Evolutionary conservation across 2,888 invertebrate genomes (phyloP).

Genomic region (Malthinus flaveolus): DNA sequence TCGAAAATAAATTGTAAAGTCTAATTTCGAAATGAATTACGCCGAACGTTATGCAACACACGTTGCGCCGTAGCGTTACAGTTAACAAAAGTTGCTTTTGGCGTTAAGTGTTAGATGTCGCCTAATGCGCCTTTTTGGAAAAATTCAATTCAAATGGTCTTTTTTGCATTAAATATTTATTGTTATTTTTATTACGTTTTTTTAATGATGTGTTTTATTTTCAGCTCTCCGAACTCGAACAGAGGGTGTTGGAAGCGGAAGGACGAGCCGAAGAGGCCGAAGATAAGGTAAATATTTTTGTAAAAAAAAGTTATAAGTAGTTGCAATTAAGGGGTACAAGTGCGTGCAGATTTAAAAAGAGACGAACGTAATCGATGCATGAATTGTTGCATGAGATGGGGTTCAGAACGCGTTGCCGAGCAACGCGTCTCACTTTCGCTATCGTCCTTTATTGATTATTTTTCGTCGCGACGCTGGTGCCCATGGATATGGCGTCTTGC

Average conservation of each 20-base stretch:
- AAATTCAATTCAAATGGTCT: slow-evolving; percentile 7
- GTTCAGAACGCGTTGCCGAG: slow-evolving; percentile 45
- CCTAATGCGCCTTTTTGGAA: not conserved
- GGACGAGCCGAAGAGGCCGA: slow-evolving; percentile 91
- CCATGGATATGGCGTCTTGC: slow-evolving; percentile 52
- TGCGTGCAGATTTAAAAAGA: slow-evolving; percentile 7
- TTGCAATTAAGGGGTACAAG: not conserved
- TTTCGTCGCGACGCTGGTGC: slow-evolving; percentile 54
- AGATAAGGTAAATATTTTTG: slow-evolving; percentile 77
- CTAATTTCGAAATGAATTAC: not conserved
- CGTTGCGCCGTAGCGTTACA: not conserved
- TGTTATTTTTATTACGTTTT: slow-evolving; percentile 1
- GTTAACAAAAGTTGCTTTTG: slow-evolving; percentile 3
- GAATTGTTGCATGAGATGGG: slow-evolving; percentile 32
- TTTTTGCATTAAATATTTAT: slow-evolving; percentile 4
- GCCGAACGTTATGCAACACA: slow-evolving; percentile 17
- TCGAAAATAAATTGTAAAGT: no score
- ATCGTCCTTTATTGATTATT: slow-evolving; percentile 56
- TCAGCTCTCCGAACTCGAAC: slow-evolving; percentile 92
- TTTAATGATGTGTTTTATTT: slow-evolving; percentile 54
- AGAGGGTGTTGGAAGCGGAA: slow-evolving; percentile 90
- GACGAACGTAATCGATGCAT: slow-evolving; percentile 11
- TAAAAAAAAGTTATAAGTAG: not conserved
- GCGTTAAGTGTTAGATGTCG: slow-evolving; percentile 9
- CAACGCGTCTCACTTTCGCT: slow-evolving; percentile 54